phyloP scores from a whole-genome alignment of 2,888 invertebrate genomes.

The Rhyacophila evoluta region DNA sequence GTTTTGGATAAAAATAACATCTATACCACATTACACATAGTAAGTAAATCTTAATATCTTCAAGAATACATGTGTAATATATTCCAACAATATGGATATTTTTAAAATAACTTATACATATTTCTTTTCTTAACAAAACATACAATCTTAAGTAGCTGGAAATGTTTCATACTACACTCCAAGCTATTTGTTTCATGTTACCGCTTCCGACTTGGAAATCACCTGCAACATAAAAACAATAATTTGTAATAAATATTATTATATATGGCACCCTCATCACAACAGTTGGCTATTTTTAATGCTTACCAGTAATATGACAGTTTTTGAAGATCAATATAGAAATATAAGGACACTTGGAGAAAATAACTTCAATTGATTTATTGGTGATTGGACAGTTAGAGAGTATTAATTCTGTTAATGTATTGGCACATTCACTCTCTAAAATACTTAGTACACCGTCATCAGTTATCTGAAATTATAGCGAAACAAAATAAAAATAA shows the following conservation, averaged over 20 bases:
- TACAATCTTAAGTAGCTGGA: too few species aligned
- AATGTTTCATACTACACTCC: background rate
- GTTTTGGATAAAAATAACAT: too few species aligned
- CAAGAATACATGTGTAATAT: too few species aligned
- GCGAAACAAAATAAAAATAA: too few species aligned
- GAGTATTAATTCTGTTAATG: conserved; percentile 51
- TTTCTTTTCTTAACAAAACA: too few species aligned
- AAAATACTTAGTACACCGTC: conserved; percentile 44
- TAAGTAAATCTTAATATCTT: too few species aligned
- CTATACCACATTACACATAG: too few species aligned
- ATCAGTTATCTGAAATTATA: conserved; percentile 52
- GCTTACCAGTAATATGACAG: background rate
- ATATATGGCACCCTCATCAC: too few species aligned
- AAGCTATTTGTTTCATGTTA: conserved; percentile 7
- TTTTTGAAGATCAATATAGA: conserved; percentile 29
- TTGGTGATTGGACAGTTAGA: conserved; percentile 38
- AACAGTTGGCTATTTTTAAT: too few species aligned
- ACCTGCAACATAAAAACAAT: background rate
- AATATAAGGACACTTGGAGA: background rate
- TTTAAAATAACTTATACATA: too few species aligned
- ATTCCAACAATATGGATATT: too few species aligned
- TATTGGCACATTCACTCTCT: conserved; percentile 43
- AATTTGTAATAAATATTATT: too few species aligned
- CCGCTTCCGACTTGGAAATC: background rate
- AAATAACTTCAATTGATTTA: conserved; percentile 26